Evolutionary conservation across 2,888 invertebrate genomes (phyloP).

Genomic region (Lasioglossum vierecki): DNA sequence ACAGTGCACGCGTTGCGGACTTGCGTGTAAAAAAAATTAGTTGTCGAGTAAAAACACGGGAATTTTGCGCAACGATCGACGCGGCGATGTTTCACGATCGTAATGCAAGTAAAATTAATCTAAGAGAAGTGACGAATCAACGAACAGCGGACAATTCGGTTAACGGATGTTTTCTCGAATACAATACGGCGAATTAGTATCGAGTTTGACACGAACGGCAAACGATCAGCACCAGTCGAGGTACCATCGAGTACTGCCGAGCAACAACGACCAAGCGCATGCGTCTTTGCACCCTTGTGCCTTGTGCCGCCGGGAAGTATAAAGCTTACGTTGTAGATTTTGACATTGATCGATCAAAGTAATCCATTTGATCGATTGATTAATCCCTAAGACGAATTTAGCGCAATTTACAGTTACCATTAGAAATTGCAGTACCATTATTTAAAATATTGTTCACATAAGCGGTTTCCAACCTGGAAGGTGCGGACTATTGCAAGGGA

Average conservation of each 20-base stretch:
- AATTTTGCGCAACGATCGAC: background rate
- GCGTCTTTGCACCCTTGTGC: constrained; percentile 3
- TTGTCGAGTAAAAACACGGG: background rate
- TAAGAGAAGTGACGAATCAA: background rate
- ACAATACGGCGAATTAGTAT: background rate
- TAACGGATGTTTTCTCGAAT: constrained; percentile 5
- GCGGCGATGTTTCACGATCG: constrained; percentile 3
- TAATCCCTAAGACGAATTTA: background rate
- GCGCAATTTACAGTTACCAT: no score
- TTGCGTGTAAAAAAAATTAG: background rate
- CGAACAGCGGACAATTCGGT: background rate
- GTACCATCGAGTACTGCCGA: constrained; percentile 31
- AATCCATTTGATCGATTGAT: background rate
- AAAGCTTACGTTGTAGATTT: background rate
- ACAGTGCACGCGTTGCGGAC: background rate
- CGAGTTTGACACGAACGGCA: background rate
- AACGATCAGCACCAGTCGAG: constrained; percentile 5
- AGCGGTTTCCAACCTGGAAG: no score
- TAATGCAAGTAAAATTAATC: background rate
- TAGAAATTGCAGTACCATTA: no score
- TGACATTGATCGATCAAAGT: background rate
- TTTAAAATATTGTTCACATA: no score
- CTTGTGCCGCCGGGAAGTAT: constrained; percentile 25
- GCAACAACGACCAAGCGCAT: constrained; percentile 25
- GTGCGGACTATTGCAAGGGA: no score